Evolutionary conservation across 2,113 vertebrate genomes (phyloP).

Genomic region (Phaethon lepturus): DNA sequence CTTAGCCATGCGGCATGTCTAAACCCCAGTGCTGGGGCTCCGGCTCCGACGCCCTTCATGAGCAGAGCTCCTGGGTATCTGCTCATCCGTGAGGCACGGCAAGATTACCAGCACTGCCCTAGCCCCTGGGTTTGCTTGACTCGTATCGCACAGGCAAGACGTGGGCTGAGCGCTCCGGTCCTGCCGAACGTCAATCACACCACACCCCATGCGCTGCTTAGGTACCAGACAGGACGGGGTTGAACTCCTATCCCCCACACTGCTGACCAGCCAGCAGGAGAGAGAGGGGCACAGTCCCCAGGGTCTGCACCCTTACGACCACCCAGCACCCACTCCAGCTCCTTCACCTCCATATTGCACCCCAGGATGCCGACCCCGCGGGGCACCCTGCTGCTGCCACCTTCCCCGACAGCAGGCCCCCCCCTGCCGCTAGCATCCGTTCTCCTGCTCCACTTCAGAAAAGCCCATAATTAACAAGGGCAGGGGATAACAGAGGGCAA

Average conservation of each 20-base stretch:
- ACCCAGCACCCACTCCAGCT: fast-evolving
- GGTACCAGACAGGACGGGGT: fast-evolving
- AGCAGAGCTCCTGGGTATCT: not conserved
- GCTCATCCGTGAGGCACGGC: not conserved
- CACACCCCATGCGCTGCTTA: not conserved
- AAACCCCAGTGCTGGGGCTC: not conserved
- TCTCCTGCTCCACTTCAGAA: not conserved
- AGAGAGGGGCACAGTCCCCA: fast-evolving
- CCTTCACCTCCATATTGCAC: not conserved
- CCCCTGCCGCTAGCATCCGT: not conserved
- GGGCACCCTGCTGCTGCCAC: not conserved
- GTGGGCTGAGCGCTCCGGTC: not conserved
- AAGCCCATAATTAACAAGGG: not conserved
- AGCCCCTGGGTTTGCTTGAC: not conserved
- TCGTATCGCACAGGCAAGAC: not conserved
- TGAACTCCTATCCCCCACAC: not conserved
- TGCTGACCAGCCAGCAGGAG: not conserved
- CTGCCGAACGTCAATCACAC: not conserved
- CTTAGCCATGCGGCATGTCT: fast-evolving
- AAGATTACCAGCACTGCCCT: not conserved
- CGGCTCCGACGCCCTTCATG: not conserved
- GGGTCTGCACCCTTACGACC: not conserved
- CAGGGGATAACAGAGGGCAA: not conserved
- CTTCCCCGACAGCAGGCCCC: not conserved
- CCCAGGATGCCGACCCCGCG: fast-evolving